Evolutionary conservation across 2,113 vertebrate species (phyloP).

Genomic region (Platysteira castanea): DNA sequence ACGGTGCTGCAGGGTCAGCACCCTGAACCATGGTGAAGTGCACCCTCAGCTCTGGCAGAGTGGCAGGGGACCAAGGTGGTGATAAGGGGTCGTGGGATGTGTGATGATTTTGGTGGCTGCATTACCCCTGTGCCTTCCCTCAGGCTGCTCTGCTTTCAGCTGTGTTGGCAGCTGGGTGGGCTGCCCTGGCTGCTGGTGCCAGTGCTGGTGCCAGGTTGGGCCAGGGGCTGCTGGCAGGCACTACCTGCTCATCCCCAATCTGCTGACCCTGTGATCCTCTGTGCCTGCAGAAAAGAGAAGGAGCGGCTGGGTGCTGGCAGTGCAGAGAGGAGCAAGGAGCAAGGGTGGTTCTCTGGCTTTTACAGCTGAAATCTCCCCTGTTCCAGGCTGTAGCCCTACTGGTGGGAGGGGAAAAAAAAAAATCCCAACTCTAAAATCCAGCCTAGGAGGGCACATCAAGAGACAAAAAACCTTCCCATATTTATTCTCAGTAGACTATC

Average conservation of each 20-base stretch:
- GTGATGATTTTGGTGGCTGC: rapidly evolving
- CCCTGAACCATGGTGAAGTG: rapidly evolving
- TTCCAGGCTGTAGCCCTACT: not conserved
- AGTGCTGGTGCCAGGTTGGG: not conserved
- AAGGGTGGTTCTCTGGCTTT: not conserved
- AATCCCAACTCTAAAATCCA: not conserved
- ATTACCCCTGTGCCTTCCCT: rapidly evolving
- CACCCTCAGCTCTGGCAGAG: no score
- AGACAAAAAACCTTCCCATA: constrained; percentile 70
- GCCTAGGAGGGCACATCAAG: constrained; percentile 20
- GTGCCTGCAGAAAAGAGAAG: not conserved
- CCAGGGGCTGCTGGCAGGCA: rapidly evolving
- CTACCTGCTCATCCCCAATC: rapidly evolving
- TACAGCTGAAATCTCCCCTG: not conserved
- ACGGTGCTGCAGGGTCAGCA: not conserved
- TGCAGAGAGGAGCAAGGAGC: not conserved
- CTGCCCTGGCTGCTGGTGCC: not conserved
- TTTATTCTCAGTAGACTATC: constrained; percentile 86
- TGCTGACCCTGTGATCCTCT: rapidly evolving
- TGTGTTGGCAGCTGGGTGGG: rapidly evolving
- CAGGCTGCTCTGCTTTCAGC: rapidly evolving
- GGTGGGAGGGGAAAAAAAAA: not conserved
- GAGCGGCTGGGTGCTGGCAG: not conserved
- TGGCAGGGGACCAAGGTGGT: rapidly evolving
- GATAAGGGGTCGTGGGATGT: rapidly evolving